These are phyloP conservation scores for Sphecodes monilicornis DNA, from an alignment of 2,888 invertebrate species.

Conservation along the genomic window DNA sequence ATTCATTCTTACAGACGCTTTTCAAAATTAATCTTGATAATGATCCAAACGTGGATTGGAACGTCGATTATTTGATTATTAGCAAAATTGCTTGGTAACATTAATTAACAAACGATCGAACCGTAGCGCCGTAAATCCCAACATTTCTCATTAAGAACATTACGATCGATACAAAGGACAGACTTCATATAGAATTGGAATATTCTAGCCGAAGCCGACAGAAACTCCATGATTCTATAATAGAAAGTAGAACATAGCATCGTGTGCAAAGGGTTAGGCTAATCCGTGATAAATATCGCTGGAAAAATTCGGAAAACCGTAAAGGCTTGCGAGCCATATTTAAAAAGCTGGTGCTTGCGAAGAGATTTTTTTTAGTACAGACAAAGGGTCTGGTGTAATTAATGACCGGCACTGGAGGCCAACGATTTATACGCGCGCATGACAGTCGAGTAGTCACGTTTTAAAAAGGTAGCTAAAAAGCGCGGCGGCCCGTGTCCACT, in stretches of 20 bases:
- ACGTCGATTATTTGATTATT: too few relatives aligned
- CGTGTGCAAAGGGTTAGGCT: background rate
- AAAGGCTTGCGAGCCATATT: background rate
- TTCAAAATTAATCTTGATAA: too few relatives aligned
- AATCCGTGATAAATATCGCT: background rate
- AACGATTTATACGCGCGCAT: slow-evolving; percentile 27
- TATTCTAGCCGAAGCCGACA: too few relatives aligned
- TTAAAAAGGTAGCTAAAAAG: slow-evolving; percentile 13
- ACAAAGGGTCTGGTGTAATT: slow-evolving; percentile 25
- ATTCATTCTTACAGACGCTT: too few relatives aligned
- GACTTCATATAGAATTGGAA: too few relatives aligned
- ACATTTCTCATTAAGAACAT: too few relatives aligned
- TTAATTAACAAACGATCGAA: too few relatives aligned
- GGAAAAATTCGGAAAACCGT: background rate
- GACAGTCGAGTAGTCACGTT: slow-evolving; percentile 24
- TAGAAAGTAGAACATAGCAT: background rate
- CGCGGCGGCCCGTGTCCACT: background rate
- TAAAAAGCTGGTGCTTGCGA: background rate
- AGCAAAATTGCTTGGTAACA: too few relatives aligned
- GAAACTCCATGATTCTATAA: too few relatives aligned
- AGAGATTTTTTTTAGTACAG: background rate
- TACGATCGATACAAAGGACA: too few relatives aligned
- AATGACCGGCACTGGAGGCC: slow-evolving; percentile 22
- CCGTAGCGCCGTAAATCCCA: too few relatives aligned
- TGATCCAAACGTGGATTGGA: too few relatives aligned